Percentiles rank a stretch among this genome's conserved stretches.
Conservation (phyloP, 2,797 vertebrate genomes). For the Lithobates pipiens region DNA sequence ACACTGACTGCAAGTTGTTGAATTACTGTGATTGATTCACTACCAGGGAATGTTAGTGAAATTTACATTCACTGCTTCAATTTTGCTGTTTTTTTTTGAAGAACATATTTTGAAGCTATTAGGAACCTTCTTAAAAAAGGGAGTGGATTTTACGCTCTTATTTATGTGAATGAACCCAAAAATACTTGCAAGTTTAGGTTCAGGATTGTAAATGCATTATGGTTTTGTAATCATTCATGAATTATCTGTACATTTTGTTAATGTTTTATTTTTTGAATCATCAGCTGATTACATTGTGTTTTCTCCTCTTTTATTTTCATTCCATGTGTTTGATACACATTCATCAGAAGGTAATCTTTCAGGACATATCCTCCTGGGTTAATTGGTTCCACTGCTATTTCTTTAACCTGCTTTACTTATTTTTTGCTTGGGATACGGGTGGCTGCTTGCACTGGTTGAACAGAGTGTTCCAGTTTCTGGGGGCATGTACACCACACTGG, state of each 20-base stretch:
- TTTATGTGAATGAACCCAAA: too few relatives aligned
- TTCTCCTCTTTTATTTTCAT: slow-evolving; percentile 24
- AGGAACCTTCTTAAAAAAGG: too few relatives aligned
- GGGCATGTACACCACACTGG: neutral
- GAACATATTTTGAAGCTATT: too few relatives aligned
- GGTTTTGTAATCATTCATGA: neutral
- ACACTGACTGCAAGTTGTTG: too few relatives aligned
- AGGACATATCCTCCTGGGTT: slow-evolving; percentile 39
- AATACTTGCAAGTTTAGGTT: too few relatives aligned
- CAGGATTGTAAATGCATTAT: too few relatives aligned
- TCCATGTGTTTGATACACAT: slow-evolving; percentile 64
- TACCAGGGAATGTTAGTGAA: too few relatives aligned
- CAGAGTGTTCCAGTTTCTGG: neutral
- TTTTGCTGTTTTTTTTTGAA: too few relatives aligned
- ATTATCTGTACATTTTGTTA: neutral
- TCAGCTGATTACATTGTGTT: slow-evolving; percentile 30
- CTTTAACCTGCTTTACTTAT: slow-evolving; percentile 46
- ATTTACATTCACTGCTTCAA: too few relatives aligned
- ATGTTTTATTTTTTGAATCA: slow-evolving; percentile 1
- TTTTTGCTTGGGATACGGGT: slow-evolving; percentile 54
- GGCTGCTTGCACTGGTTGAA: neutral
- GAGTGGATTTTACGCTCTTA: too few relatives aligned
- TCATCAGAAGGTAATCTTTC: slow-evolving; percentile 70
- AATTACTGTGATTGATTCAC: too few relatives aligned
- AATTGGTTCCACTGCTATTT: neutral